A percentile compares a stretch with the other conserved stretches of the same genome.
These are phyloP conservation scores for Tragulus kanchil DNA, from an alignment of 2,113 vertebrate species.

Conservation along the genomic window DNA sequence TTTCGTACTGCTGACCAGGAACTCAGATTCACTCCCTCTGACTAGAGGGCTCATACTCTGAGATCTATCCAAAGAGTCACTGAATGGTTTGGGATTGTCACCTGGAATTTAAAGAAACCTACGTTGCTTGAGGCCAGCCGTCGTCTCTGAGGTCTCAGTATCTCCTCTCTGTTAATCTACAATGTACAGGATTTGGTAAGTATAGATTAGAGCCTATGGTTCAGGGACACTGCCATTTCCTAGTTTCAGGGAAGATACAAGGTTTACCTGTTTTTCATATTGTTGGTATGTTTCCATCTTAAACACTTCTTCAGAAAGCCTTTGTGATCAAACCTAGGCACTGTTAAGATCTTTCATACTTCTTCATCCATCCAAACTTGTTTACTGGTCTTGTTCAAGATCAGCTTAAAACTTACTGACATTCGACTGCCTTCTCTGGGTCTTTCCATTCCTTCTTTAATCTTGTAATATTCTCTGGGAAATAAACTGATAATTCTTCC, in stretches of 20 bases:
- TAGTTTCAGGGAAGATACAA: not conserved
- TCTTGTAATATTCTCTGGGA: not conserved
- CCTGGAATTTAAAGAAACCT: not conserved
- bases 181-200: not conserved
- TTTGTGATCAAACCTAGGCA: not conserved
- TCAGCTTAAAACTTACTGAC: not conserved
- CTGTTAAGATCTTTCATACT: not conserved
- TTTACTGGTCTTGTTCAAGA: not conserved
- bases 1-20: not conserved
- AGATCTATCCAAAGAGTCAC: not conserved
- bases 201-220: not conserved
- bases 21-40: not conserved
- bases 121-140: not conserved
- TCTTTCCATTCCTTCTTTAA: not conserved
- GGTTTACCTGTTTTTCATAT: not conserved
- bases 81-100: not conserved
- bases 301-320: not conserved
- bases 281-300: not conserved
- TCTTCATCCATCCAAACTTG: slow-evolving; percentile 10
- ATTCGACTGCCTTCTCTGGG: not conserved
- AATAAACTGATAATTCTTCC: not conserved
- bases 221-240: not conserved
- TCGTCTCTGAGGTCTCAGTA: not conserved
- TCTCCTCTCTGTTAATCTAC: not conserved
- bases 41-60: not conserved